These are phyloP conservation scores for Muscicapa comitata DNA, from an alignment of 2,797 vertebrate genomes.

Conservation along the genomic window DNA sequence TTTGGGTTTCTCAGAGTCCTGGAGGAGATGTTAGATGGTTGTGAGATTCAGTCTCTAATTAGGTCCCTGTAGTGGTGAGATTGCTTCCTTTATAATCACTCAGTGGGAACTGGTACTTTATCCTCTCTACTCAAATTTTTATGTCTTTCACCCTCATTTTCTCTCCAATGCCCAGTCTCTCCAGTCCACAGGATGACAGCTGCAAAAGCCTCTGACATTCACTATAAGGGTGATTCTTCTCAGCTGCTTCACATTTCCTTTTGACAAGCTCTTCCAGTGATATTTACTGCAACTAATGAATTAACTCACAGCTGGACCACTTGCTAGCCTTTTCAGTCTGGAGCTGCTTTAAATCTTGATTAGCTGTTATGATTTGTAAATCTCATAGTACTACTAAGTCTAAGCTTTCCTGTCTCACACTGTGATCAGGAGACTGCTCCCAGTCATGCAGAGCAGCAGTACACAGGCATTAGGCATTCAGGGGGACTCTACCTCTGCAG, in stretches of 20 bases:
- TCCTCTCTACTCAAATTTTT: not conserved
- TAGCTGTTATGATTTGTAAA: not conserved
- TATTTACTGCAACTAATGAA: slow-evolving; percentile 30
- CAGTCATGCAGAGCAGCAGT: not conserved
- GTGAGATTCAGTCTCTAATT: slow-evolving; percentile 27
- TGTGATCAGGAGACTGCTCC: not conserved
- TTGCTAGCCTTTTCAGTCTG: not conserved
- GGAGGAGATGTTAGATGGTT: not conserved
- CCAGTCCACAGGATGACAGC: not conserved
- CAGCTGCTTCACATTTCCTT: slow-evolving; percentile 17
- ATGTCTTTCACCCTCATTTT: not conserved
- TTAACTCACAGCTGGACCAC: slow-evolving; percentile 6
- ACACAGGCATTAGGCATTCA: not conserved
- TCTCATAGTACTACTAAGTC: not conserved
- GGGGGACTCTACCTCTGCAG: not conserved
- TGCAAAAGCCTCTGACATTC: not conserved
- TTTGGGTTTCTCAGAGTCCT: not conserved
- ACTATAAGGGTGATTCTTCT: not conserved
- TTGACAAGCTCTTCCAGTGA: not conserved
- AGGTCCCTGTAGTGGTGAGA: slow-evolving; percentile 6
- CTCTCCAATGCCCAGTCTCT: not conserved
- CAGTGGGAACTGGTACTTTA: slow-evolving; percentile 9
- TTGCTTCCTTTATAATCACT: not conserved
- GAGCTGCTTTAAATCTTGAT: not conserved
- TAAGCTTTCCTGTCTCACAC: not conserved